These are phyloP conservation scores for Corydoras sp. DNA, from an alignment of 2,113 vertebrate genomes.

Conservation along the genomic window DNA sequence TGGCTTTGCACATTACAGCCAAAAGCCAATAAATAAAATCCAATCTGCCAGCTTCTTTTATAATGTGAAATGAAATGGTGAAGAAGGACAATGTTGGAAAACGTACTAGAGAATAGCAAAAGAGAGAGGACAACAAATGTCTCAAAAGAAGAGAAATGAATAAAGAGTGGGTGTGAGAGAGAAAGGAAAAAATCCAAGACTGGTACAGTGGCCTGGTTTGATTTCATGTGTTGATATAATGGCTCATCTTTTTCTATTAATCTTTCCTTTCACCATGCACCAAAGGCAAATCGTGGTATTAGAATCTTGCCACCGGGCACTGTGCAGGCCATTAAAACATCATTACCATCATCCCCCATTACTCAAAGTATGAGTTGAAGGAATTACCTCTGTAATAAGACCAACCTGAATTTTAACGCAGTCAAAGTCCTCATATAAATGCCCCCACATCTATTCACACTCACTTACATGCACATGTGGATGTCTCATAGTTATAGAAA, in stretches of 20 bases:
- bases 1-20: constrained; percentile 47
- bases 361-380: constrained; percentile 58
- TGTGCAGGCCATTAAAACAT: constrained; percentile 66
- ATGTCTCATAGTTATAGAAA: constrained; percentile 21
- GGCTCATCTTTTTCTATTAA: constrained; percentile 65
- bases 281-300: constrained; percentile 59
- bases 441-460: constrained; percentile 9
- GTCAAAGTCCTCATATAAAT: constrained; percentile 23
- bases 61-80: constrained; percentile 47
- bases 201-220: constrained; percentile 57
- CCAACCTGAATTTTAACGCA: constrained; percentile 58
- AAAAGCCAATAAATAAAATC: constrained; percentile 52
- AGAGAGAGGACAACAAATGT: constrained; percentile 17
- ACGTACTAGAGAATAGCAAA: constrained; percentile 6
- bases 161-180: constrained; percentile 8
- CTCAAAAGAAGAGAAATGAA: constrained; percentile 19
- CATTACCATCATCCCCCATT: constrained; percentile 68
- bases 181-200: constrained; percentile 41
- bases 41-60: constrained; percentile 54
- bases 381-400: constrained; percentile 71
- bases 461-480: constrained; percentile 14
- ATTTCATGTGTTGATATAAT: constrained; percentile 64
- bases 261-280: constrained; percentile 55
- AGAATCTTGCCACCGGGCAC: constrained; percentile 67
- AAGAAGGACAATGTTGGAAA: constrained; percentile 47